Evolutionary conservation across 2,797 vertebrate genomes (phyloP), one percentile per base, ranked within the genome.

Genomic region (Echiichthys vipera): DNA sequence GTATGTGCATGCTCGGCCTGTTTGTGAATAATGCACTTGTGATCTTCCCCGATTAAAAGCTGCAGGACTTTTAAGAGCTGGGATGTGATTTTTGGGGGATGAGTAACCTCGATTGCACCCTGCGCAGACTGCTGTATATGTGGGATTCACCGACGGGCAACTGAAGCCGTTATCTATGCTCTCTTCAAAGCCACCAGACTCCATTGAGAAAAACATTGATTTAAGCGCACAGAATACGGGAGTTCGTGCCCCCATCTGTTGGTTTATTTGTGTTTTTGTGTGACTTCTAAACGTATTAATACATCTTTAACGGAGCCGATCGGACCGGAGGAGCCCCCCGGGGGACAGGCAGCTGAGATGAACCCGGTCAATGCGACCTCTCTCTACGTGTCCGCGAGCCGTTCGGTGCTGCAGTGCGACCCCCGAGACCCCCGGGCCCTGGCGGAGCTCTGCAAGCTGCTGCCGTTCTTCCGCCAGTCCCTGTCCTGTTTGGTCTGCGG

Each of bases 301-400:
- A 78, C 80, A 78, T 80, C 83, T 43, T 43, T 54, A 39, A 58
- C 63, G 70, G 74, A 83, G 67, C 78, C 85, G 83, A 91, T 93
- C 92, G 94, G 89, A 89, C 89, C 11, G 77, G 74, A 54, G 69
- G n/a, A n/a, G n/a, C n/a, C n/a, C n/a, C n/a, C 69, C 39, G 71
- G 55, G 81, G 86, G 88, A 89, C 90, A 93, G 94, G 93, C 91
- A 94, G 96, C 96, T 94, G 97, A 96, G 93, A 99, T 99, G 98
- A 99, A 99, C 97, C 98, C 98, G 82, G 97, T 98, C 95, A 99
- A 98, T 95, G 97, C 98, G 86, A 99, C 98, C 91, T 94, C 97
- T 94, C 96, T 99, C 81, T 99, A 97, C 95, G 96, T 99, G 94
- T 98, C 98, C 88, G 97, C 96, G 92, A 98, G 97, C 94, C 98